Evolutionary conservation across 2,113 vertebrate species (phyloP).

Genomic region (Menidia beryllina): DNA sequence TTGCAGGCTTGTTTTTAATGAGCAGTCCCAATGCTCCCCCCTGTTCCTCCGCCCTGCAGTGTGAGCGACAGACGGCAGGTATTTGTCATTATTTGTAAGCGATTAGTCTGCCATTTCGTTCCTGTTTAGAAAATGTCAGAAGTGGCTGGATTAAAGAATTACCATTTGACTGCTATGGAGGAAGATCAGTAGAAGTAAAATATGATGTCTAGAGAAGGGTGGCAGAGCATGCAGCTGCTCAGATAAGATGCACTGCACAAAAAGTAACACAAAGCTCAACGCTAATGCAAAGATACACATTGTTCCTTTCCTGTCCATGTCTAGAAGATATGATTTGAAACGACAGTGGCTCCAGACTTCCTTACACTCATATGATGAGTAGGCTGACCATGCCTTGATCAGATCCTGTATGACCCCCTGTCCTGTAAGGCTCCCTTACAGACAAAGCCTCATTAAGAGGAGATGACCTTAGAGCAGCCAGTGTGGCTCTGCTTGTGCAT

Average conservation of each 20-base stretch:
- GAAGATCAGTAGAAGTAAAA: constrained; percentile 53
- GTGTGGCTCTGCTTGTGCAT: constrained; percentile 14
- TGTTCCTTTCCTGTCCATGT: constrained; percentile 69
- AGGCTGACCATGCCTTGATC: constrained; percentile 68
- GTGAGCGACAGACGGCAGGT: constrained; percentile 59
- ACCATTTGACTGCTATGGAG: constrained; percentile 70
- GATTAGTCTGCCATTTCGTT: constrained; percentile 69
- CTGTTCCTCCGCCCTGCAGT: constrained; percentile 12
- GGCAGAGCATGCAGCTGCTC: constrained; percentile 41
- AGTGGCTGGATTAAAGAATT: constrained; percentile 78
- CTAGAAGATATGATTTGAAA: constrained; percentile 71
- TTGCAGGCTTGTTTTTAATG: constrained; percentile 23
- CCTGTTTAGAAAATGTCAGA: constrained; percentile 67
- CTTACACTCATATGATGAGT: constrained; percentile 70
- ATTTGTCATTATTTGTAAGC: constrained; percentile 75
- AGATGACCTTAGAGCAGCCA: constrained; percentile 45
- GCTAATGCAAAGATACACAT: constrained; percentile 33
- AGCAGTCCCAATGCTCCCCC: constrained; percentile 25
- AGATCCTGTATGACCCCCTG: constrained; percentile 62
- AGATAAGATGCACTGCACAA: constrained; percentile 39
- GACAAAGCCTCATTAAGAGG: constrained; percentile 71
- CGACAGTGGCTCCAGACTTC: constrained; percentile 79
- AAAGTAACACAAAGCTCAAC: constrained; percentile 31
- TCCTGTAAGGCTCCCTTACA: constrained; percentile 56
- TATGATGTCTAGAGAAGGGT: constrained; percentile 41